Percentiles rank a stretch among this genome's conserved stretches.
phyloP scores from a whole-genome alignment of 1,140 invertebrate genomes.

The Acromyrmex heyeri region DNA sequence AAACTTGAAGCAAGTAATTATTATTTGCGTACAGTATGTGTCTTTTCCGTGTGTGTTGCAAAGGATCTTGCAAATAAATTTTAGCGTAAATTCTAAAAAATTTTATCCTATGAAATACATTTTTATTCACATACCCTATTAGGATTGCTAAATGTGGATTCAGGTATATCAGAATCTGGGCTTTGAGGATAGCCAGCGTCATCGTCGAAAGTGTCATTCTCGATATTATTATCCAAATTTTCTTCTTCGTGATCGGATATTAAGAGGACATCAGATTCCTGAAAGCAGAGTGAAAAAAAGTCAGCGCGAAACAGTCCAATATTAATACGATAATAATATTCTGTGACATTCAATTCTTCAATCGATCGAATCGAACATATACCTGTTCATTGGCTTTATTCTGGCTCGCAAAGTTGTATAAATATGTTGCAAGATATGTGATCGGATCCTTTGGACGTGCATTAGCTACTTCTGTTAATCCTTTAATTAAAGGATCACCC shows the following conservation, averaged over 20 bases:
- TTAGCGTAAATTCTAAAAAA: slow-evolving; percentile 23
- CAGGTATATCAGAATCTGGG: slow-evolving; percentile 85
- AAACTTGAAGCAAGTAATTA: no score
- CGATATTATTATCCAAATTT: slow-evolving; percentile 68
- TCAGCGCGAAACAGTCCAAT: neutral
- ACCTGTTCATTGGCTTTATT: slow-evolving; percentile 78
- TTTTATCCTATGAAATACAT: neutral
- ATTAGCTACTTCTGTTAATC: slow-evolving; percentile 94
- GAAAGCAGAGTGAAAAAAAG: slow-evolving; percentile 1
- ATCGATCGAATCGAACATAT: neutral
- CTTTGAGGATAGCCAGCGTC: slow-evolving; percentile 81
- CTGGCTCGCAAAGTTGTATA: slow-evolving; percentile 91
- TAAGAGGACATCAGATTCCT: slow-evolving; percentile 87
- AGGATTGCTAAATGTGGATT: slow-evolving; percentile 88
- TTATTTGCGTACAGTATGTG: no score
- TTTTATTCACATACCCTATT: slow-evolving; percentile 87
- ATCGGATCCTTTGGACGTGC: slow-evolving; percentile 93
- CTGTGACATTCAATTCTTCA: neutral
- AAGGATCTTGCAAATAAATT: slow-evolving; percentile 12
- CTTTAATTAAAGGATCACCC: slow-evolving; percentile 95
- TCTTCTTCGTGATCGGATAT: slow-evolving; percentile 84
- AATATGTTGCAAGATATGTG: slow-evolving; percentile 92
- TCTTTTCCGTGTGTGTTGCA: neutral
- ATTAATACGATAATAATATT: neutral
- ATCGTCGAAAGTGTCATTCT: slow-evolving; percentile 76